Conservation (phyloP, 1,140 invertebrate species). For the Plodia interpunctella region DNA sequence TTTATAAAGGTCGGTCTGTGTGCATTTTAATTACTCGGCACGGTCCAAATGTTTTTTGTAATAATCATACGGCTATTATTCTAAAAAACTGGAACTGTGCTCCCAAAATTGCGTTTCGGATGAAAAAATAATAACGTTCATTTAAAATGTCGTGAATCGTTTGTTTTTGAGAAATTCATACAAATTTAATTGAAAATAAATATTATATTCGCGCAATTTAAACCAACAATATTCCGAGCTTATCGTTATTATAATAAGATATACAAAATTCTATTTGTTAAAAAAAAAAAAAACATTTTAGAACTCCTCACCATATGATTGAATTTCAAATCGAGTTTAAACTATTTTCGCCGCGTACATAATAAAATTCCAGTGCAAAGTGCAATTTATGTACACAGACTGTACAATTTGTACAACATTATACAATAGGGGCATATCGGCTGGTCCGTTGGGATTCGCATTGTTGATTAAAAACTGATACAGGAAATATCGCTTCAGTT, state of each 20-base stretch:
- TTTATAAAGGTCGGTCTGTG: background rate
- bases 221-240: too few species aligned
- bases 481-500: slow-evolving; percentile 3
- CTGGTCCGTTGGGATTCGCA: background rate
- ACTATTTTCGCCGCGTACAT: background rate
- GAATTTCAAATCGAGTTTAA: background rate
- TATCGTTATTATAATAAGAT: too few species aligned
- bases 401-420: background rate
- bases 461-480: slow-evolving; percentile 22
- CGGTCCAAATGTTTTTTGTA: slow-evolving; percentile 4
- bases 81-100: background rate
- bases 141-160: too few species aligned
- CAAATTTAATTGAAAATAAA: too few species aligned
- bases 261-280: too few species aligned
- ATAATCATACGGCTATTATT: background rate
- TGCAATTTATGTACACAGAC: background rate
- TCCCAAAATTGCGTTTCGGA: too few species aligned
- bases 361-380: background rate
- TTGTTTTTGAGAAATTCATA: too few species aligned
- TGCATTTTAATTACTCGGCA: background rate
- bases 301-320: too few species aligned
- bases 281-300: too few species aligned
- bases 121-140: too few species aligned
- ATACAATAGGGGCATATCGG: background rate
- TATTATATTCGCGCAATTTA: too few species aligned